Conservation (phyloP, 2,888 invertebrate species). For the Eledone cirrhosa region DNA sequence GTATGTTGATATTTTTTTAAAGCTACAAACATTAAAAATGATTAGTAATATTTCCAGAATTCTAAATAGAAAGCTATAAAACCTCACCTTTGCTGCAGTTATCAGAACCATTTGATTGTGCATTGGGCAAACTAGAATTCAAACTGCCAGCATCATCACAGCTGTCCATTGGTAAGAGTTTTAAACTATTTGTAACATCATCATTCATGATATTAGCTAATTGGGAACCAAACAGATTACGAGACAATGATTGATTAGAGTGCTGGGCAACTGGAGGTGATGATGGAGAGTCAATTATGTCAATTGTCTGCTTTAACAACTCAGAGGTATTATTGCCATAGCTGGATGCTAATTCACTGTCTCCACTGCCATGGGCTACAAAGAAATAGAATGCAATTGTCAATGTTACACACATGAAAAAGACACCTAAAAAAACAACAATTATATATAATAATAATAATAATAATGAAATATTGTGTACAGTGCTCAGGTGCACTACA, state of each 20-base stretch:
- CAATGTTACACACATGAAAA: too few relatives aligned
- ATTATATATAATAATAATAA: too few relatives aligned
- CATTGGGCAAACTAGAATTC: too few relatives aligned
- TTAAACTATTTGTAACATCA: neutral
- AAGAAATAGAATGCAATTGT: neutral
- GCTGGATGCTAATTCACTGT: constrained; percentile 23
- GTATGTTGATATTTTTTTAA: too few relatives aligned
- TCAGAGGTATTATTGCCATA: constrained; percentile 19
- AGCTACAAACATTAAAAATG: too few relatives aligned
- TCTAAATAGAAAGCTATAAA: too few relatives aligned
- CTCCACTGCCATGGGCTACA: constrained; percentile 14
- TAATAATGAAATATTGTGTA: too few relatives aligned
- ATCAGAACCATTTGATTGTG: too few relatives aligned
- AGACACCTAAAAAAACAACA: too few relatives aligned
- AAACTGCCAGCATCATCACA: neutral
- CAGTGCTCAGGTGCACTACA: too few relatives aligned
- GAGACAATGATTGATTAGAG: neutral
- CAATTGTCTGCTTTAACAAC: constrained; percentile 15
- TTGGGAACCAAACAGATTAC: constrained; percentile 18
- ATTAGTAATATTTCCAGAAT: too few relatives aligned
- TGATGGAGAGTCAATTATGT: neutral
- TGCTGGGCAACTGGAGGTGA: neutral
- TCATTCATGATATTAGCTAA: neutral
- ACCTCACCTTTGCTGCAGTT: too few relatives aligned
- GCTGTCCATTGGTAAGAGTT: neutral